Conservation (phyloP, 2,113 vertebrate genomes). For the Symphodus melops region DNA sequence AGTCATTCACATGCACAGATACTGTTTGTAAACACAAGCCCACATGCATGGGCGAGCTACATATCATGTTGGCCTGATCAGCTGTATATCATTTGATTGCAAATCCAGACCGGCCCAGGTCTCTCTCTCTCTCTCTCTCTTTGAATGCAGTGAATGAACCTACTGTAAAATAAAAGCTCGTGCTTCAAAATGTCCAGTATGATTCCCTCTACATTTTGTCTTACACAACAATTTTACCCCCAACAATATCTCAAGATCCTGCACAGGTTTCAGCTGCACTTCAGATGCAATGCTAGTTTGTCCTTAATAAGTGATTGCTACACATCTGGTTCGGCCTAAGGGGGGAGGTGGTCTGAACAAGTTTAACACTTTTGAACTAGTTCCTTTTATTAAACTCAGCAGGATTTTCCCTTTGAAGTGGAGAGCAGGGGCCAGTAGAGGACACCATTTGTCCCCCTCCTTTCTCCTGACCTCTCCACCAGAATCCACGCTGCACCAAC, state of each 20-base stretch:
- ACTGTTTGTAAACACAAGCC: neutral
- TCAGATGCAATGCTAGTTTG: neutral
- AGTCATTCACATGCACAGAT: neutral
- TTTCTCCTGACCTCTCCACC: slow-evolving; percentile 51
- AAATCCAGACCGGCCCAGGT: neutral
- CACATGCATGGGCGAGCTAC: neutral
- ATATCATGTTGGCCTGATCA: neutral
- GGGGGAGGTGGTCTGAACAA: neutral
- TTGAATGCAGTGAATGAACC: too few relatives aligned
- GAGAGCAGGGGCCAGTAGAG: slow-evolving; percentile 66
- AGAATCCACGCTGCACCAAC: slow-evolving; percentile 25
- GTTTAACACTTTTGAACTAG: neutral
- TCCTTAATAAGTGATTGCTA: neutral
- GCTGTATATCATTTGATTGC: slow-evolving; percentile 2
- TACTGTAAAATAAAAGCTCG: neutral
- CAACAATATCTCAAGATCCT: neutral
- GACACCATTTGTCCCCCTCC: slow-evolving; percentile 69
- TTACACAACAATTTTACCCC: too few relatives aligned
- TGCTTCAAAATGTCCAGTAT: neutral
- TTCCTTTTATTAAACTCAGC: slow-evolving; percentile 44
- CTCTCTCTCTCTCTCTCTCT: neutral
- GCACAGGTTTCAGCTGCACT: neutral
- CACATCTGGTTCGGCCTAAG: slow-evolving; percentile 15
- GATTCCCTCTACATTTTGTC: neutral
- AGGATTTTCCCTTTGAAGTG: slow-evolving; percentile 59